A percentile compares a stretch with the other conserved stretches of the same genome.
Evolutionary conservation across 1,140 invertebrate species (phyloP).

Genomic region (Daktulosphaira vitifoliae): DNA sequence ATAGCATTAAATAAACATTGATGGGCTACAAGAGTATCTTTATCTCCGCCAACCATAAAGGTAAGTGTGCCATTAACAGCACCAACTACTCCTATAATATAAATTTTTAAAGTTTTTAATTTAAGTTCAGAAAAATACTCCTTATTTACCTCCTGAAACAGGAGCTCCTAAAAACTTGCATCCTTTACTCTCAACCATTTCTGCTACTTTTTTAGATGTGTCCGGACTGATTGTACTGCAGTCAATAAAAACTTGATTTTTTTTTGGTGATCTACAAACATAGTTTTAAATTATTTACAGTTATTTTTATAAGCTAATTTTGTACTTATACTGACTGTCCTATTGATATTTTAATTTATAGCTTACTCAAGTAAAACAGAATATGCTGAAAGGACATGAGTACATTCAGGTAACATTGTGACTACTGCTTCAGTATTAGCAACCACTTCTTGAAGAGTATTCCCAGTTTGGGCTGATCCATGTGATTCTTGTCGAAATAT

Average conservation of each 20-base stretch:
- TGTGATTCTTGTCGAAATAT: too few relatives aligned
- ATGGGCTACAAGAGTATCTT: constrained; percentile 57
- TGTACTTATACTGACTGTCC: too few relatives aligned
- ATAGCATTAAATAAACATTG: constrained; percentile 57
- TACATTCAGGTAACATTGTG: constrained; percentile 86
- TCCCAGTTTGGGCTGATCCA: constrained; percentile 52
- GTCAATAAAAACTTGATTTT: constrained; percentile 60
- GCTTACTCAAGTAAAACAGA: constrained; percentile 36
- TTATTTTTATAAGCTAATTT: too few relatives aligned
- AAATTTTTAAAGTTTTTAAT: background rate
- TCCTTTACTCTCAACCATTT: constrained; percentile 54
- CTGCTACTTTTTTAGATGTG: constrained; percentile 64
- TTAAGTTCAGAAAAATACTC: too few relatives aligned
- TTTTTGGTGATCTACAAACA: background rate
- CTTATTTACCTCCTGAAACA: constrained; percentile 93
- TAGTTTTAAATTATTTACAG: background rate
- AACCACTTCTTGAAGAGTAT: constrained; percentile 62
- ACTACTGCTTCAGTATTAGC: constrained; percentile 65
- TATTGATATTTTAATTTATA: too few relatives aligned
- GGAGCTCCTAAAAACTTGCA: constrained; percentile 87
- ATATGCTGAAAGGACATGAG: constrained; percentile 61
- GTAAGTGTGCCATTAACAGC: constrained; percentile 85
- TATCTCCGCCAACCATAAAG: constrained; percentile 89
- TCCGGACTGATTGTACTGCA: constrained; percentile 91
- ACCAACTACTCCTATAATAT: constrained; percentile 65